Evolutionary conservation across 2,888 invertebrate species (phyloP), one percentile per base, ranked within the genome.

Genomic region (Erebia epiphron): DNA sequence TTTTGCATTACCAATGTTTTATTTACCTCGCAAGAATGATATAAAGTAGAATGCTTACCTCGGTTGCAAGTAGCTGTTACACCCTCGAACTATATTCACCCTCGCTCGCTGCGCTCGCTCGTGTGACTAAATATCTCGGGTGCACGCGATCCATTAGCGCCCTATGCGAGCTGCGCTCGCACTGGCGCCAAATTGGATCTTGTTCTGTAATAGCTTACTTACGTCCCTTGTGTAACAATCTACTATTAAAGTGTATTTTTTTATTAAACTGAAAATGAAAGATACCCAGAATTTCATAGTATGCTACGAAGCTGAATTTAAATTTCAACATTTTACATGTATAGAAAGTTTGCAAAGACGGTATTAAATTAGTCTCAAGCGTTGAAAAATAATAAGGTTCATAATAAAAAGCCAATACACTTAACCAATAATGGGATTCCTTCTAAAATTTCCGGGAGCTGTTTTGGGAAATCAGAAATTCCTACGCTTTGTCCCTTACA

Each of bases 401-500:
- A 16, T 52, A 52, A 26, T 35, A 35, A 35, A 35, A 35, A 0
- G 8, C n/a, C n/a, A n/a, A 50, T 50, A n/a, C 14, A 54, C 16
- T 18, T 10, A 54, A 54, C 49, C 4, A 46, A 14, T 13, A 49
- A 62, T 62, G 18, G 14, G 49, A 46, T 62, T 21, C 3, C 2
- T 21, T 62, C 14, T 61, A 21, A 46, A 62, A 61, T 61, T 61
- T 61, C 21, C 61, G 46, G 61, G 13, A 46, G n/a, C 61, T 61
- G 61, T 46, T 46, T 61, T 21, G 14, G 21, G 21, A 62, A 54
- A 54, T 54, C 54, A 54, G 18, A 62, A 49, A 49, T 62, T 49
- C 46, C 62, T 18, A 5, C 46, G 46, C 62, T 21, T 62, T 62
- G 62, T 49, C 62, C 62, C 49, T 62, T 21, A 26, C 61, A 61